Evolutionary conservation across 2,797 vertebrate genomes (phyloP), one percentile per base, ranked within the genome.

Genomic region (Pachyuromys duprasi): DNA sequence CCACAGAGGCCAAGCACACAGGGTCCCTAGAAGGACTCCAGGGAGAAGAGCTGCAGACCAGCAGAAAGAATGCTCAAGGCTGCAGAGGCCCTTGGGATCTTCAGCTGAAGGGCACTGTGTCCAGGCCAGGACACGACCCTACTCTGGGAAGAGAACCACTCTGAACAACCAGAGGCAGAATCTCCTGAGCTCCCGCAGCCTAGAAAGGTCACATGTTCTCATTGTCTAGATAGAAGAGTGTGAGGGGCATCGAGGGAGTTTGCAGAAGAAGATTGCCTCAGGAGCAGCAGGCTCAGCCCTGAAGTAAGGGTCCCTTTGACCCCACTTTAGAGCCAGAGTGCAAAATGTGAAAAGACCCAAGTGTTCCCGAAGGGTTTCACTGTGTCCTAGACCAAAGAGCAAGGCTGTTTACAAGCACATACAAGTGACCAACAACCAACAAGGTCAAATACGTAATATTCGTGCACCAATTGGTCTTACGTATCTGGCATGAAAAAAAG

Each of bases 181-280:
- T 20, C 39, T 15, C 24, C 42, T 72, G 22, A 79, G n/a, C 60
- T 69, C 33, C 28, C 28, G 65, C 7, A 60, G 36, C 4, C 93
- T 28, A 49, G n/a, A 39, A 90, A 31, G 36, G 72, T 17, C 20
- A 8, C 20, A 12, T 60, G 28, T 13, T 31, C 72, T 20, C 15
- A 62, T 13, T 33, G 31, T 5, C n/a, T 5, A 18, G 13, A n/a
- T 22, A 84, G 31, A 81, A 14, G 14, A 14, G 14, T 70, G 4
- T 36, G 53, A 2, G 5, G 14, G 5, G 36, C 8, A 36, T n/a
- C n/a, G 20, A 3, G 1, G 28, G n/a, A 2, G 6, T 17, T 0
- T 17, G 2, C 22, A 82, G 75, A n/a, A n/a, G 8, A 11, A 6
- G 12, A 5, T 79, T n/a, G 39, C 36, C 53, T 76, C 88, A 67